Evolutionary conservation across 2,113 vertebrate species (phyloP), one percentile per base, ranked within the genome.

Genomic region (Marmota flaviventris): DNA sequence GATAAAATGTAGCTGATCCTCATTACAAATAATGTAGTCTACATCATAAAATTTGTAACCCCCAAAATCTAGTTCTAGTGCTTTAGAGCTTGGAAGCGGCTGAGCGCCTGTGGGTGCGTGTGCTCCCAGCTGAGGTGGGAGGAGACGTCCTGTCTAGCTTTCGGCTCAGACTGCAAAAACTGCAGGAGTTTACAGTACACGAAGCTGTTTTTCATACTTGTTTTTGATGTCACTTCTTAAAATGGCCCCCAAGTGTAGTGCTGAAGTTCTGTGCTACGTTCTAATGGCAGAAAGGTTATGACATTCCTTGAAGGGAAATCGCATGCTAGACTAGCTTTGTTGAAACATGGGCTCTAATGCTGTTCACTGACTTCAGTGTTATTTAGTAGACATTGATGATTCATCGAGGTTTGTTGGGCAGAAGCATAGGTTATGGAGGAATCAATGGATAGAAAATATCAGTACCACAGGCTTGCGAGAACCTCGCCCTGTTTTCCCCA

Each of bases 251-350:
- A 32, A 37, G 18, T 29, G 2, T 22, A n/a, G 34, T 81, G 81
- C 45, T 10, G 18, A 87, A 14, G 63, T 13, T 51, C 48, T 12
- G 48, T 48, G 29, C 56, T 37, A 0, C 39, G 18, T 78, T 53
- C 69, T 73, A 5, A 76, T 58, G 29, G 1, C 22, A 5, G 34
- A 61, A 61, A 56, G 48, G 37, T 27, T 63, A 20, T 72, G n/a
- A 14, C 2, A 10, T 69, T n/a, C 27, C 58, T 70, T 37, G 4
- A 7, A 32, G 56, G 61, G 69, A 32, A 58, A 76, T 27, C 29
- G 3, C 0, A 0, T 11, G 2, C 32, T 39, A 17, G 20, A 34
- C 9, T n/a, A 63, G 5, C 29, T n/a, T 77, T 4, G 34, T 53
- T 76, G 42, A 58, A 39, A 16, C 25, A 0, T n/a, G 53, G 51